Conservation (phyloP, 2,113 vertebrate genomes). For the Machaerirhynchus nigripectus region DNA sequence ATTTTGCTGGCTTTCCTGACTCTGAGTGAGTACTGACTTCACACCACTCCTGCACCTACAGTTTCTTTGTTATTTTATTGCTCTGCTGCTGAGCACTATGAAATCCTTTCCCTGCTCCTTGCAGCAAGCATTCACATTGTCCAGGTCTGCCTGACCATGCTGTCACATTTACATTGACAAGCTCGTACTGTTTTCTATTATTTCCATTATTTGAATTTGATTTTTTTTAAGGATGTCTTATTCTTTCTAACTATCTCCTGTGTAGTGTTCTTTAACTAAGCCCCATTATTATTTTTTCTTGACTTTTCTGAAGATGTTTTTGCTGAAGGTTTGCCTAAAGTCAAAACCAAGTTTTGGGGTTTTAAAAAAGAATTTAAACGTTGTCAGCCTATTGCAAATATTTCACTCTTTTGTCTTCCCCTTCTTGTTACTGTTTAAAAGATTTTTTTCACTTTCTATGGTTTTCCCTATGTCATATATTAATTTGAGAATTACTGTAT, state of each 20-base stretch:
- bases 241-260: slow-evolving; percentile 2
- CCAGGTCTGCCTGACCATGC: background rate
- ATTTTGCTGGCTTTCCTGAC: background rate
- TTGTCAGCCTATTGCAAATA: background rate
- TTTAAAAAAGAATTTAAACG: background rate
- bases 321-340: background rate
- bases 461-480: background rate
- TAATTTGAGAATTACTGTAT: background rate
- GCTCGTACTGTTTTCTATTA: background rate
- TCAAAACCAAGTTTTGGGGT: fast-evolving
- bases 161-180: background rate
- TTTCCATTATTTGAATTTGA: background rate
- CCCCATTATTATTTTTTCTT: background rate
- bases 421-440: background rate
- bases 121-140: background rate
- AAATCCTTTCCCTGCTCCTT: background rate
- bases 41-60: background rate
- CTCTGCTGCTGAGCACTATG: background rate
- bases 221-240: background rate
- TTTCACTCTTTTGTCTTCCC: background rate
- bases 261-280: background rate
- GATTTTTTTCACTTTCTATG: background rate
- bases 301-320: background rate
- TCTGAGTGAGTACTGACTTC: background rate
- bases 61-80: background rate